Percentiles rank a stretch among this genome's conserved stretches.
Conservation (phyloP, 2,888 invertebrate species). For the Leucoptera coffeella region DNA sequence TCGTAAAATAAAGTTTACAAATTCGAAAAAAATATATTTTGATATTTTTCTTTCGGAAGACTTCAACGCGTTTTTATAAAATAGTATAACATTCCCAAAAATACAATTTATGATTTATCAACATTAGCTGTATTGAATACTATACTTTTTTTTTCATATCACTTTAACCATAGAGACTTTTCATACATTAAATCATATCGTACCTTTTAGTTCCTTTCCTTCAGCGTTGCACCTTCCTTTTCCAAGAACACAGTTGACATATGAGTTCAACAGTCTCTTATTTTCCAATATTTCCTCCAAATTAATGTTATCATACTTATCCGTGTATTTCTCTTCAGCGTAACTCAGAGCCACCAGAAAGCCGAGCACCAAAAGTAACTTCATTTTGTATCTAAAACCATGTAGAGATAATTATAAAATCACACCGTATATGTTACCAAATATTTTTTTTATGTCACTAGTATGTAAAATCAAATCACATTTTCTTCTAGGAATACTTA, state of each 20-base stretch:
- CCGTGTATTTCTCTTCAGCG: slow-evolving; percentile 44
- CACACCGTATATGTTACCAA: not conserved
- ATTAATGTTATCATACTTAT: slow-evolving; percentile 64
- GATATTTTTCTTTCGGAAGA: no score
- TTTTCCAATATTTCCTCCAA: slow-evolving; percentile 60
- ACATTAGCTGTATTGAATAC: no score
- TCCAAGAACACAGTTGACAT: slow-evolving; percentile 60
- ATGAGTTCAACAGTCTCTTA: slow-evolving; percentile 58
- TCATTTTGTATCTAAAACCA: slow-evolving; percentile 14
- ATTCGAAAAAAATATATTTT: no score
- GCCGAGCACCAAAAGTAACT: slow-evolving; percentile 13
- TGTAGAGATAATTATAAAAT: not conserved
- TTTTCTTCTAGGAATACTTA: not conserved
- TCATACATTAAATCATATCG: no score
- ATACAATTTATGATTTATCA: no score
- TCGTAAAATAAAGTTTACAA: no score
- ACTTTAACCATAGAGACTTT: no score
- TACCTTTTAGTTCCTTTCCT: slow-evolving; percentile 64
- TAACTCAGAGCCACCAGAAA: slow-evolving; percentile 12
- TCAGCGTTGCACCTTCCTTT: slow-evolving; percentile 62
- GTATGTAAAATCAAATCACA: not conserved
- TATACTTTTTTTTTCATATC: no score
- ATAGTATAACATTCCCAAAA: no score
- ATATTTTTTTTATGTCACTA: not conserved
- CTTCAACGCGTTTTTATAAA: no score